These are phyloP conservation scores for Ophioninae sp. DNA, from an alignment of 2,888 invertebrate genomes.

Conservation along the genomic window DNA sequence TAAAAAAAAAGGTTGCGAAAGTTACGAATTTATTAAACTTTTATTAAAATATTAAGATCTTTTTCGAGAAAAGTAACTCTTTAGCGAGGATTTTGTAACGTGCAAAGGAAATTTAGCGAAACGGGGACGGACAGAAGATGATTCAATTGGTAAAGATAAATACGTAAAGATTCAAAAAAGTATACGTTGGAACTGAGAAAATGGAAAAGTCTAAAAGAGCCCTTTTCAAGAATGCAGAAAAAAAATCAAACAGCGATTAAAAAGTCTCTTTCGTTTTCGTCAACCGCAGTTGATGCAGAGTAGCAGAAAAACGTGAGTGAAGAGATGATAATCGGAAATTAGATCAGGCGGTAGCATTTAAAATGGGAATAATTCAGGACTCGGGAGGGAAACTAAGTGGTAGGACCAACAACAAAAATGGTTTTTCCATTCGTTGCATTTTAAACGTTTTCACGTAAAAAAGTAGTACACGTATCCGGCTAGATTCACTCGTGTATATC, in stretches of 20 bases:
- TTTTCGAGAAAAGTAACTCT: too few species aligned
- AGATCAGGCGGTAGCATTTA: background rate
- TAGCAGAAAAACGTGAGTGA: constrained; percentile 8
- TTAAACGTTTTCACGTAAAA: constrained; percentile 32
- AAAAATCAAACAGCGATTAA: constrained; percentile 24
- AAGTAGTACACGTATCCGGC: constrained; percentile 4
- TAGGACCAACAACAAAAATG: constrained; percentile 23
- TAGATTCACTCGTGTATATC: background rate
- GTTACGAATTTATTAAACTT: too few species aligned
- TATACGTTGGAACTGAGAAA: too few species aligned
- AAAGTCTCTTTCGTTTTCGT: background rate
- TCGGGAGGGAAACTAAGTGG: constrained; percentile 21
- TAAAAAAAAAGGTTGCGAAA: too few species aligned
- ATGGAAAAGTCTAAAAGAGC: too few species aligned
- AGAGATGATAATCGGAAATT: constrained; percentile 26
- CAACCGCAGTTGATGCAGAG: background rate
- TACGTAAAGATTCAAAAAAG: too few species aligned
- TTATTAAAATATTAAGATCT: too few species aligned
- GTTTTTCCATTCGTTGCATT: constrained; percentile 24
- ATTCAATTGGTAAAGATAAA: too few species aligned
- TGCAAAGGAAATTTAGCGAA: too few species aligned
- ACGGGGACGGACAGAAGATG: too few species aligned
- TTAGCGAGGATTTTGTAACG: too few species aligned
- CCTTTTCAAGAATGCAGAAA: too few species aligned
- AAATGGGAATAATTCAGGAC: background rate